These are phyloP conservation scores for Phocoena sinus DNA, from an alignment of 2,113 vertebrate genomes.

Conservation along the genomic window DNA sequence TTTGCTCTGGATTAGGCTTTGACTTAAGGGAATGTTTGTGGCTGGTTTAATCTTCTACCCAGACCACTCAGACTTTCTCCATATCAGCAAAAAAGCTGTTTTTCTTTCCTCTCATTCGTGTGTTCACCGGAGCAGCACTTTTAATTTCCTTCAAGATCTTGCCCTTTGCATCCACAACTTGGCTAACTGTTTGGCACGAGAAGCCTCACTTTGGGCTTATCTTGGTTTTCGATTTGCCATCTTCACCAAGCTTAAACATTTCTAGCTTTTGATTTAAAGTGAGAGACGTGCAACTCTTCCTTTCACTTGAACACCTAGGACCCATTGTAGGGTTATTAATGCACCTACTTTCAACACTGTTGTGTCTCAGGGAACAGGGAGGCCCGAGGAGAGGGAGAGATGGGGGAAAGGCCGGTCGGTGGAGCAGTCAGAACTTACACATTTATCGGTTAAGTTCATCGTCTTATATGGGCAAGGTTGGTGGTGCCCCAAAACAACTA, in stretches of 20 bases:
- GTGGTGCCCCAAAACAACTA: not conserved
- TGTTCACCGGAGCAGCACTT: not conserved
- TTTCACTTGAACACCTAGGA: not conserved
- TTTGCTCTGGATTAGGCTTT: not conserved
- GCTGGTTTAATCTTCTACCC: not conserved
- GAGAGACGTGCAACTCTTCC: not conserved
- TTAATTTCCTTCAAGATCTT: not conserved
- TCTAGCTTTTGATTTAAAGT: not conserved
- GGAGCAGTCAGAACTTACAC: not conserved
- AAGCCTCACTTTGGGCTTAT: not conserved
- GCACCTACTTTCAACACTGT: too few species aligned
- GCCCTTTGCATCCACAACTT: not conserved
- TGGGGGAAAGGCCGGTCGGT: not conserved
- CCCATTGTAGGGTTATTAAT: fast-evolving
- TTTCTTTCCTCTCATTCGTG: not conserved
- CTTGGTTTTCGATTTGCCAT: not conserved
- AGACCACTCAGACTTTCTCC: not conserved
- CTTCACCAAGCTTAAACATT: not conserved
- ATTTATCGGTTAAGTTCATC: not conserved
- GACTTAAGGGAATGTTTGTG: not conserved
- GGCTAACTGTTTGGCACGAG: not conserved
- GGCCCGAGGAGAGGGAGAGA: not conserved
- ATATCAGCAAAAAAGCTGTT: not conserved
- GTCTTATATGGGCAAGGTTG: not conserved
- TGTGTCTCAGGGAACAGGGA: not conserved